Percentiles rank a stretch among this genome's conserved stretches.
Evolutionary conservation across 2,888 invertebrate species (phyloP).

Genomic region (Rotaria socialis): DNA sequence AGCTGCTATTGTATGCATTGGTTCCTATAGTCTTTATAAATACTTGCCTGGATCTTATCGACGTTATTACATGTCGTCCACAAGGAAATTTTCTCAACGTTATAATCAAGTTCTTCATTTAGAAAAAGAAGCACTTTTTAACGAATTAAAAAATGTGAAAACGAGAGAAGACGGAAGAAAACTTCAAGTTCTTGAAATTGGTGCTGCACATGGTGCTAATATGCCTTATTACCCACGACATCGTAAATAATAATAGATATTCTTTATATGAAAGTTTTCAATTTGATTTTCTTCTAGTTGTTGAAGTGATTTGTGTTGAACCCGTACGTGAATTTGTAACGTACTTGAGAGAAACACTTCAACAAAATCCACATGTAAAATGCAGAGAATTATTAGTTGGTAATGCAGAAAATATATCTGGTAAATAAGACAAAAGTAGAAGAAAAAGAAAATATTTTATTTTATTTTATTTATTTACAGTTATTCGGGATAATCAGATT

Average conservation of each 20-base stretch:
- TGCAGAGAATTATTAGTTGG: slow-evolving; percentile 50
- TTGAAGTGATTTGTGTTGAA: slow-evolving; percentile 52
- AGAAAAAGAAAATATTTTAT: not conserved
- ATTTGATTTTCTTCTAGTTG: slow-evolving; percentile 44
- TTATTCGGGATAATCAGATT: slow-evolving; percentile 49
- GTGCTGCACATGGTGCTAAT: slow-evolving; percentile 15
- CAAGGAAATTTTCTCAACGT: not conserved
- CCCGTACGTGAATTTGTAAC: slow-evolving; percentile 51
- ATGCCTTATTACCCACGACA: not conserved
- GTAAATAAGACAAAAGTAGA: not conserved
- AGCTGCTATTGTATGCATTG: not conserved
- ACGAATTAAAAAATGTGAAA: not conserved
- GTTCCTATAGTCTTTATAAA: slow-evolving; percentile 21
- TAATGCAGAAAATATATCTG: slow-evolving; percentile 52
- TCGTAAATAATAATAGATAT: not conserved
- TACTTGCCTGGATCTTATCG: slow-evolving; percentile 3
- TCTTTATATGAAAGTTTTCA: not conserved
- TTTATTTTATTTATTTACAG: not conserved
- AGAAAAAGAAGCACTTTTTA: slow-evolving; percentile 5
- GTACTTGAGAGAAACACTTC: slow-evolving; percentile 49
- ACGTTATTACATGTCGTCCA: slow-evolving; percentile 17
- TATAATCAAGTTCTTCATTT: not conserved
- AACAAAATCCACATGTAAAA: slow-evolving; percentile 48
- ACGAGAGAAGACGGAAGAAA: not conserved
- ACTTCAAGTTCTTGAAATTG: slow-evolving; percentile 1